Base-by-base conservation (phyloP, 2,888 invertebrate species). In the Seira ritae region DNA sequence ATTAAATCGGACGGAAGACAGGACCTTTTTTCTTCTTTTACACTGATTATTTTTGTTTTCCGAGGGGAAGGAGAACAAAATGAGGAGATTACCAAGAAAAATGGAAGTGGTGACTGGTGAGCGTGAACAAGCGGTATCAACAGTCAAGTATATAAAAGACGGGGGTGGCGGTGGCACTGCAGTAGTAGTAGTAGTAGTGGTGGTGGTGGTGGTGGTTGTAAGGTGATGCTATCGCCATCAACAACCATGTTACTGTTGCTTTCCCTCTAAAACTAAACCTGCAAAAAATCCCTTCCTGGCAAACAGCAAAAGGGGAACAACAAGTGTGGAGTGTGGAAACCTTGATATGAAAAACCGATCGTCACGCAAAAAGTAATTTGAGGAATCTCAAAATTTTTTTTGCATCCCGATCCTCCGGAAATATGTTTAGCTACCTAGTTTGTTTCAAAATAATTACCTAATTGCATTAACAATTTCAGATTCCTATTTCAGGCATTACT, bases 1-100 rank as follows among this genome's bases (percentile, higher is more conserved):
- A 82, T 82, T 23, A 82, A 82, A 82, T 82, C 77, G 62, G 77
- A 82, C 73, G 82, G 77, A 82, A 82, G 76, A 72, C 70, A 46
- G 73, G 69, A 74, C 74, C 81, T 31, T 75, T 76, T 81, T 31
- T 8, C 31, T 31, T 31, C 8, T 31, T 71, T 81, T 70, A 75
- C 70, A 55, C 55, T 55, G 55, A 55, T 55, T 55, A 55, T 55
- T 55, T 55, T 55, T 55, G 3, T 55, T 31, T 55, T 55, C 31
- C 55, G 17, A 55, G 55, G 17, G 55, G 15, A n/a, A 55, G 6
- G 6, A 12, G 42, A 3, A 55, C 55, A 17, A 55, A 55, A 55
- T 55, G 55, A n/a, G 55, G 3, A 55, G 55, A 55, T 55, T 55
- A 17, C 15, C 17, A 17, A 55, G 55, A 55, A 55, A 55, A 55